These are phyloP conservation scores for Dyspetes luteomarginatus DNA, from an alignment of 2,888 invertebrate species.

Conservation along the genomic window DNA sequence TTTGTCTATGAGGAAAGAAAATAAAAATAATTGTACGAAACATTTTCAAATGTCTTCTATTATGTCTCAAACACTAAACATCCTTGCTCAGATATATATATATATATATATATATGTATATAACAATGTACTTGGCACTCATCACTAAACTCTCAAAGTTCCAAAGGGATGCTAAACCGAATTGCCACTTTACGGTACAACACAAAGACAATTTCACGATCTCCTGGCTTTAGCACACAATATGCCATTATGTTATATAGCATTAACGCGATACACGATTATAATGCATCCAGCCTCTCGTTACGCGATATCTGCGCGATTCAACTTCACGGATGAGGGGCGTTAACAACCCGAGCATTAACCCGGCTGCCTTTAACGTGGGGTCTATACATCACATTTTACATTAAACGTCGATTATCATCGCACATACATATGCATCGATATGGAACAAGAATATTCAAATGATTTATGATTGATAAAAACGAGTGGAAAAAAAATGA, in stretches of 20 bases:
- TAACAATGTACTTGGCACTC: background rate
- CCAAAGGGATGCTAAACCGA: background rate
- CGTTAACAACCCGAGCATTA: constrained; percentile 69
- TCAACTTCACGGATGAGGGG: constrained; percentile 72
- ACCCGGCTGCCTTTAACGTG: constrained; percentile 72
- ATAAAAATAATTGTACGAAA: no score
- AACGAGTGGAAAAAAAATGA: no score
- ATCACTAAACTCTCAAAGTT: background rate
- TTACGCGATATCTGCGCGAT: constrained; percentile 72
- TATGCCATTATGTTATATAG: constrained; percentile 9
- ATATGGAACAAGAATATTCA: no score
- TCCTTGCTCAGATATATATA: no score
- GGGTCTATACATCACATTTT: background rate
- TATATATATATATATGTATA: no score
- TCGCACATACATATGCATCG: background rate
- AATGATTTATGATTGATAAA: no score
- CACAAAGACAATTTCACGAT: constrained; percentile 19
- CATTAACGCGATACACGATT: background rate
- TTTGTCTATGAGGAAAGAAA: no score
- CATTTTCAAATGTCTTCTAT: no score
- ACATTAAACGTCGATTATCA: background rate
- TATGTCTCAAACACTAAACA: no score
- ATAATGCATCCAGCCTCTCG: constrained; percentile 54
- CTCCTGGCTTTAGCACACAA: constrained; percentile 21
- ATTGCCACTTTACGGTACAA: constrained; percentile 28